Evolutionary conservation across 2,888 invertebrate genomes (phyloP), one percentile per base, ranked within the genome.

Genomic region (Nomada ferruginata): DNA sequence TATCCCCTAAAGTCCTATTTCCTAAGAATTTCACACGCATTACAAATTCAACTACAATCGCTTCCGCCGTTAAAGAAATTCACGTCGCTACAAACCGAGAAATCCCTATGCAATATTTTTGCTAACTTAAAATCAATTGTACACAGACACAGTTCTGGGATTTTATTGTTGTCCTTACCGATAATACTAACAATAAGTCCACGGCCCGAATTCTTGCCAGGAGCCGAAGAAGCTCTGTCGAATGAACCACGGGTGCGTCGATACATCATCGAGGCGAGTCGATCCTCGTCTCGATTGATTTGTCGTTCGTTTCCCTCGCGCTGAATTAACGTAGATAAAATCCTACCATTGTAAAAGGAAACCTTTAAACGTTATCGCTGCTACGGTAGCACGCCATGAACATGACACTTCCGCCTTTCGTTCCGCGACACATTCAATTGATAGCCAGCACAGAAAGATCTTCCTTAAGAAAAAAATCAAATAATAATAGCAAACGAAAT

Each of bases 321-420:
- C 57, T 59, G 15, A 26, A 76, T 86, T 68, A 83, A 87, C 76
- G 76, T 79, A 78, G 65, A 79, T 70, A 79, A 77, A 64, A 79
- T 75, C 61, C 69, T 82, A 87, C 76, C 71, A 81, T 87, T 70
- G 80, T 82, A 79, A 70, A 75, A 64, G 15, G 29, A 70, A 65
- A 50, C 53, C 29, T 74, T 85, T 82, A 80, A 70, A 76, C 70
- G 68, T 80, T 79, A 79, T 84, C 83, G 77, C 73, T 76, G 73
- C 68, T 82, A 76, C 82, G 65, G 68, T 59, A 68, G 63, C 71
- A 77, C 72, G 63, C 72, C 55, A n/a, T 55, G 55, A 18, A 57
- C 64, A 11, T 23, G 73, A 70, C 60, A 15, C 47, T 61, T 50
- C 50, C 72, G 42, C 23, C 23, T 61, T 26, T 44, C 57, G 4